These are phyloP conservation scores for Zaprionus lineosus DNA, from an alignment of 2,888 invertebrate genomes.

Conservation along the genomic window DNA sequence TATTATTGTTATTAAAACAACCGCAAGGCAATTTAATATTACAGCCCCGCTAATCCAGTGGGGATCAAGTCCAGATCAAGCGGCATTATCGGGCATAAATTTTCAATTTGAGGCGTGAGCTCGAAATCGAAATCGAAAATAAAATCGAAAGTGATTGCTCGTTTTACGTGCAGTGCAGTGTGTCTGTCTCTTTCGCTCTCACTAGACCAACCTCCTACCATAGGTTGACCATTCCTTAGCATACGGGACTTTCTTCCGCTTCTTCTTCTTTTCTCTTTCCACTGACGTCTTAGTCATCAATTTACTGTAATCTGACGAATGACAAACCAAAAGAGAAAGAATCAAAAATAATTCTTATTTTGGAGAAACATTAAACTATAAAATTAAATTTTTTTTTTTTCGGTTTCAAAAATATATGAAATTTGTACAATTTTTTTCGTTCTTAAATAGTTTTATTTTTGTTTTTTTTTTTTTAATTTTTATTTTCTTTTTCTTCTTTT, in stretches of 20 bases:
- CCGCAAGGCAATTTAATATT: conserved; percentile 76
- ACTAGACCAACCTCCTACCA: too few relatives aligned
- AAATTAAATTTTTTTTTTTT: background rate
- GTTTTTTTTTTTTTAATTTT: conserved; percentile 64
- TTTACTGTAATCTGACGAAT: too few relatives aligned
- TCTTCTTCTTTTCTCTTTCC: too few relatives aligned
- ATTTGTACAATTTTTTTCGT: conserved; percentile 57
- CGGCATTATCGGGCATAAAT: conserved; percentile 73
- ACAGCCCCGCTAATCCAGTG: conserved; percentile 77
- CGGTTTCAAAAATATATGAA: conserved; percentile 47
- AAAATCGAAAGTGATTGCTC: conserved; percentile 59
- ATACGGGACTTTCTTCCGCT: too few relatives aligned
- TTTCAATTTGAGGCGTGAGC: conserved; percentile 60
- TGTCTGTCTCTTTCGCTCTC: too few relatives aligned
- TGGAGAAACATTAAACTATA: background rate
- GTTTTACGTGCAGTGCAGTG: too few relatives aligned
- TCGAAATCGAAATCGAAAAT: conserved; percentile 48
- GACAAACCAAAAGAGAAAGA: too few relatives aligned
- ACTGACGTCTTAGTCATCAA: too few relatives aligned
- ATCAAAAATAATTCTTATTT: too few relatives aligned
- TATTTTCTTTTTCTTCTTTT: conserved; percentile 29
- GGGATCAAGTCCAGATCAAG: conserved; percentile 80
- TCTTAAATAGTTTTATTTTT: conserved; percentile 64
- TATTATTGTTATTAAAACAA: conserved; percentile 73
- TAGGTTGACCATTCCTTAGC: too few relatives aligned